A percentile compares a stretch with the other conserved stretches of the same genome.
Evolutionary conservation across 1,140 invertebrate genomes (phyloP).

Genomic region (Cherax destructor): DNA sequence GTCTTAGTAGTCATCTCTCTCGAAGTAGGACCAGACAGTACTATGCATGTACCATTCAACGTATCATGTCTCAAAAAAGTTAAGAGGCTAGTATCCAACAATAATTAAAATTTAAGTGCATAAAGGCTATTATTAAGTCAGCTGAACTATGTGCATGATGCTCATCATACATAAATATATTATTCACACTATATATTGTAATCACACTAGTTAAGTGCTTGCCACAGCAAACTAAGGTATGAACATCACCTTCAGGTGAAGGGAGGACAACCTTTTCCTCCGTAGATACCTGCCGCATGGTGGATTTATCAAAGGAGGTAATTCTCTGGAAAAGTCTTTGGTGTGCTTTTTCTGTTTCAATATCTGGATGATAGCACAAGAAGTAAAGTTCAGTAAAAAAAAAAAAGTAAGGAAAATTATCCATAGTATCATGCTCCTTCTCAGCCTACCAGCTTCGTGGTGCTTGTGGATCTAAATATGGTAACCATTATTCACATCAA

Average conservation of each 20-base stretch:
- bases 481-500: too few species aligned
- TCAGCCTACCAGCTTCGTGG: too few species aligned
- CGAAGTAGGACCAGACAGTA: not conserved
- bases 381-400: constrained; percentile 12
- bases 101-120: not conserved
- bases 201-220: not conserved
- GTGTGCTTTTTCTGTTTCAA: constrained; percentile 55
- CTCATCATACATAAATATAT: not conserved
- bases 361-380: constrained; percentile 43
- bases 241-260: constrained; percentile 26
- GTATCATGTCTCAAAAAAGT: not conserved
- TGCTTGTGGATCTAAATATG: too few species aligned
- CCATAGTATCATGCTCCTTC: too few species aligned
- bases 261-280: constrained; percentile 47
- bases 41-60: not conserved
- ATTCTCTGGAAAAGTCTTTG: constrained; percentile 57
- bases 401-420: not conserved
- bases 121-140: not conserved
- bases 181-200: not conserved
- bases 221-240: not conserved
- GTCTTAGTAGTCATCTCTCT: not conserved
- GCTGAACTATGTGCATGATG: not conserved
- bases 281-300: constrained; percentile 51
- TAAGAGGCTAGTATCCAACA: not conserved
- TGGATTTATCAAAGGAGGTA: constrained; percentile 48